Conservation (phyloP, 2,797 vertebrate genomes). For the Pantherophis vulpinus region DNA sequence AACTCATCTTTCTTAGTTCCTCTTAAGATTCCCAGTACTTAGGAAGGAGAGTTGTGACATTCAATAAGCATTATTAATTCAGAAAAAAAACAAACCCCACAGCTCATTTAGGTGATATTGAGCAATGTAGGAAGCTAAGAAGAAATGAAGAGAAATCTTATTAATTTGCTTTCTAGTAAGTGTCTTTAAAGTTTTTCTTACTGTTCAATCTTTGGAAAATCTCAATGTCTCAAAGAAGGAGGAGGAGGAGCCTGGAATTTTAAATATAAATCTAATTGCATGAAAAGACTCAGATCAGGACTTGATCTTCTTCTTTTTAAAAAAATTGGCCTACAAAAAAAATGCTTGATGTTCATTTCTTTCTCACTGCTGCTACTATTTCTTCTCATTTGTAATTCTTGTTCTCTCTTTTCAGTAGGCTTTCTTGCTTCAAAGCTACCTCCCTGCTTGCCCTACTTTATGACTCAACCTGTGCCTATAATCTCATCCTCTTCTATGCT, state of each 20-base stretch:
- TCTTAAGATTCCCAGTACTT: not conserved
- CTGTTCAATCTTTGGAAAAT: conserved; percentile 22
- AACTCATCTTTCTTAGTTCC: not conserved
- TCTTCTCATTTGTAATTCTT: conserved; percentile 15
- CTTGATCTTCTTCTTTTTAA: not conserved
- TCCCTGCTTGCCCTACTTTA: conserved; percentile 5
- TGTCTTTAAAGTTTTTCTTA: not conserved
- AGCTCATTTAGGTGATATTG: not conserved
- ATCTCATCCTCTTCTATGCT: conserved; percentile 11
- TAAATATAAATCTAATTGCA: not conserved
- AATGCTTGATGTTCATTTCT: not conserved
- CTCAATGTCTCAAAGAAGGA: not conserved
- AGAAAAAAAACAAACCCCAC: not conserved
- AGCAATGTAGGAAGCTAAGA: not conserved
- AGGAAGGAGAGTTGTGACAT: not conserved
- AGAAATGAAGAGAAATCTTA: not conserved
- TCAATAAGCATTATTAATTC: not conserved
- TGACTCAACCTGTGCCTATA: not conserved
- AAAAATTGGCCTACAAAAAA: conserved; percentile 20
- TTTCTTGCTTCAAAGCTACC: conserved; percentile 30
- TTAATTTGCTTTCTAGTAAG: not conserved
- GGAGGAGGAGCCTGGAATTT: not conserved
- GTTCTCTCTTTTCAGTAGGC: not conserved
- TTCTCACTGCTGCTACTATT: not conserved
- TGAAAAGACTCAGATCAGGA: not conserved